Evolutionary conservation across 2,888 invertebrate genomes (phyloP).

Genomic region (Agrenia bidenticulata): DNA sequence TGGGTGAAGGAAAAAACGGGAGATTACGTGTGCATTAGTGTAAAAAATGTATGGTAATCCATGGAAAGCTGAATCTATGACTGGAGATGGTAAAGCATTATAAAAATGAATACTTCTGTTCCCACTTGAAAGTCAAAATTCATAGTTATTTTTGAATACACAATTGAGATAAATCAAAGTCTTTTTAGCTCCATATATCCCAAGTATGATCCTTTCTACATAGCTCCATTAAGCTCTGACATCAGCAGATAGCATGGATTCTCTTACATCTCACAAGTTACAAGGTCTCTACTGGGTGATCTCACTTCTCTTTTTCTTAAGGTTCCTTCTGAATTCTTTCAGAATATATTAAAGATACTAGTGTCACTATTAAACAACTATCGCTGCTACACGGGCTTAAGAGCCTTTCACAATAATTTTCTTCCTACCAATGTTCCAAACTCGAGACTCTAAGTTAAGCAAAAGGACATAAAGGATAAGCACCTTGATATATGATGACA

Average conservation of each 20-base stretch:
- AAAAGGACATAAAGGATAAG: conserved; percentile 12
- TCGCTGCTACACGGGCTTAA: background rate
- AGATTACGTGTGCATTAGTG: too few species aligned
- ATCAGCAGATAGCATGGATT: background rate
- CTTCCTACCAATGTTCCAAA: background rate
- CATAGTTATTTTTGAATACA: conserved; percentile 7
- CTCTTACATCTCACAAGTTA: background rate
- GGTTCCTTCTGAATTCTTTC: too few species aligned
- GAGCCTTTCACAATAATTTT: too few species aligned
- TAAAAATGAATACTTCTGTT: too few species aligned
- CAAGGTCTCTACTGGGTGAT: conserved; percentile 5
- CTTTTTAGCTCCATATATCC: background rate
- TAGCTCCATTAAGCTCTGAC: conserved; percentile 4
- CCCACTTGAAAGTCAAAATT: conserved; percentile 2
- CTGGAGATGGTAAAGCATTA: too few species aligned
- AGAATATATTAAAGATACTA: too few species aligned
- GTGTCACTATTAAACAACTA: background rate
- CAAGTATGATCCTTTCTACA: conserved; percentile 5
- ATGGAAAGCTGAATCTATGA: too few species aligned
- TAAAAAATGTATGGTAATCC: too few species aligned
- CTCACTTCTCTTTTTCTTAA: background rate
- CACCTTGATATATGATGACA: conserved; percentile 46
- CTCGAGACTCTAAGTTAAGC: background rate
- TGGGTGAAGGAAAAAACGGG: too few species aligned
- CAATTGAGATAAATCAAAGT: conserved; percentile 15